A percentile compares a stretch with the other conserved stretches of the same genome.
phyloP scores from a whole-genome alignment of 1,140 invertebrate genomes.

The Drosophila biarmipes region DNA sequence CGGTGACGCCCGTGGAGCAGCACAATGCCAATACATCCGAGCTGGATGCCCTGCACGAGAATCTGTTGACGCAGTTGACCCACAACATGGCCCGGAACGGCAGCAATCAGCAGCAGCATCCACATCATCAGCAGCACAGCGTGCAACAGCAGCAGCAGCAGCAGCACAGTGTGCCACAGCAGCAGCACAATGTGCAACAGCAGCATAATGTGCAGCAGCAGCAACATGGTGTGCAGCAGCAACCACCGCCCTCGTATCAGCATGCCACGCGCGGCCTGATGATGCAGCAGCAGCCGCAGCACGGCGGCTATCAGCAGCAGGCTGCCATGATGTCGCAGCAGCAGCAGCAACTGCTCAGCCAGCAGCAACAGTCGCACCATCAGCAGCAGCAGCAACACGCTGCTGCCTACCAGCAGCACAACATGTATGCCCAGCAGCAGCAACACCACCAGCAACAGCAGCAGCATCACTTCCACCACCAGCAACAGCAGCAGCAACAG shows the following conservation, averaged over 20 bases:
- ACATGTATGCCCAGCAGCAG: constrained; percentile 66
- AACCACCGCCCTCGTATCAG: constrained; percentile 84
- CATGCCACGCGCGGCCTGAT: constrained; percentile 84
- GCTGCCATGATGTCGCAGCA: constrained; percentile 46
- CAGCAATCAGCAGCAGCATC: constrained; percentile 41
- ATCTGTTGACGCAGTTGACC: constrained; percentile 85
- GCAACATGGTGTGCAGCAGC: constrained; percentile 50
- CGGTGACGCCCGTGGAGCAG: constrained; percentile 87
- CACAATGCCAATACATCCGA: constrained; percentile 69
- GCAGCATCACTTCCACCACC: constrained; percentile 69
- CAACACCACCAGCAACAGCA: constrained; percentile 53
- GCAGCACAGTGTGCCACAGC: constrained; percentile 36
- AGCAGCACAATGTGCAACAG: constrained; percentile 45
- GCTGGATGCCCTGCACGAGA: constrained; percentile 89
- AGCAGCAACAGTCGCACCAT: constrained; percentile 59
- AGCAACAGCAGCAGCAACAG: constrained; percentile 66
- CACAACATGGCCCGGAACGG: constrained; percentile 82
- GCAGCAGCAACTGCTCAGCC: constrained; percentile 38
- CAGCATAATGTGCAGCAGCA: constrained; percentile 52
- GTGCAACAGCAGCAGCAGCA: constrained; percentile 29
- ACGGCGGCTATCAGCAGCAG: constrained; percentile 66
- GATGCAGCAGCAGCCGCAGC: constrained; percentile 85
- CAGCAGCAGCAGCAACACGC: constrained; percentile 63
- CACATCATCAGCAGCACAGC: constrained; percentile 34
- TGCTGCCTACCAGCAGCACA: constrained; percentile 43